A percentile compares a stretch with the other conserved stretches of the same genome.
Evolutionary conservation across 2,797 vertebrate genomes (phyloP).

Genomic region (Centroberyx gerrardi): DNA sequence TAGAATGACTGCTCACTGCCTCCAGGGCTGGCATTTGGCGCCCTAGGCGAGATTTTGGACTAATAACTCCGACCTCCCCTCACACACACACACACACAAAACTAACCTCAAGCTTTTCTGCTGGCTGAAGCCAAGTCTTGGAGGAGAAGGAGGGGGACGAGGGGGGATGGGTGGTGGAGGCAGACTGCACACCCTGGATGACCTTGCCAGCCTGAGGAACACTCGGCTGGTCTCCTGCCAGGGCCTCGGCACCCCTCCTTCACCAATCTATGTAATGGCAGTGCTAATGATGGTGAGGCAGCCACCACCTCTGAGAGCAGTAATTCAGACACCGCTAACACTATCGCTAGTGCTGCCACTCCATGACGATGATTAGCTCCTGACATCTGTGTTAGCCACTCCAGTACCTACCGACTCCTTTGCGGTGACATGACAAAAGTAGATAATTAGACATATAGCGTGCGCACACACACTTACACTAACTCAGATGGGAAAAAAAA

Average conservation of each 20-base stretch:
- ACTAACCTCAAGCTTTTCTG: constrained; percentile 50
- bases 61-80: constrained; percentile 73
- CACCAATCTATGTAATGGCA: constrained; percentile 77
- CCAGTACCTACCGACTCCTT: constrained; percentile 39
- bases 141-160: constrained; percentile 35
- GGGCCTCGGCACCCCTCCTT: constrained; percentile 71
- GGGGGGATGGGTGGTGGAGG: constrained; percentile 29
- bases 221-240: constrained; percentile 71
- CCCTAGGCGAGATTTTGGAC: constrained; percentile 77
- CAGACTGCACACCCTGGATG: constrained; percentile 57
- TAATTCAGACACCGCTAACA: constrained; percentile 66
- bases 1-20: constrained; percentile 73
- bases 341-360: constrained; percentile 51
- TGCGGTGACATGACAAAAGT: constrained; percentile 60
- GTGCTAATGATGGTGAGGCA: constrained; percentile 76
- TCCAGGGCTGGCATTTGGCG: constrained; percentile 76
- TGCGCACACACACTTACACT: constrained; percentile 10
- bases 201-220: constrained; percentile 69
- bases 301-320: constrained; percentile 68
- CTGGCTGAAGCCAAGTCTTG: constrained; percentile 47
- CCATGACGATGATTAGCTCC: constrained; percentile 52
- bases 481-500: constrained; percentile 27
- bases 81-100: constrained; percentile 5
- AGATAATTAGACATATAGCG: constrained; percentile 56
- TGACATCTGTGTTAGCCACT: constrained; percentile 55